These are phyloP conservation scores for Irena cyanogastra DNA, from an alignment of 2,113 vertebrate genomes.

Conservation along the genomic window DNA sequence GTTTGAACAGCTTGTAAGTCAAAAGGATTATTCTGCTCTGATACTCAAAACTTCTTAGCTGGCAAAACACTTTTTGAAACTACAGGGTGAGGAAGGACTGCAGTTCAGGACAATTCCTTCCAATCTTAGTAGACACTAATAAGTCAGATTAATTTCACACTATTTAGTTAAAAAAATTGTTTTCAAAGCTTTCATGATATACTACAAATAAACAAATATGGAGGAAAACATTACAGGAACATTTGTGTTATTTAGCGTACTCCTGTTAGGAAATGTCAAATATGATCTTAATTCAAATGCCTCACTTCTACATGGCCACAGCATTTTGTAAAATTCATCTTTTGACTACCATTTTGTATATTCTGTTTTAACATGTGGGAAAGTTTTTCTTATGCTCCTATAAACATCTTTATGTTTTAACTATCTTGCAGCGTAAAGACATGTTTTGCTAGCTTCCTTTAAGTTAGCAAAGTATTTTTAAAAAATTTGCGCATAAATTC, in stretches of 20 bases:
- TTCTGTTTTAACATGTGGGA: neutral
- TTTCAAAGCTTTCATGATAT: neutral
- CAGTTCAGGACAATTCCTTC: neutral
- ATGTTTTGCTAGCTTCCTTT: neutral
- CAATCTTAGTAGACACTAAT: neutral
- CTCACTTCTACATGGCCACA: neutral
- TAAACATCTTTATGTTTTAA: neutral
- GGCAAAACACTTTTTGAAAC: neutral
- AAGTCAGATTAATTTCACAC: neutral
- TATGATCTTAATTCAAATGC: neutral
- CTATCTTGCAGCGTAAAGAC: neutral
- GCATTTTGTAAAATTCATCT: neutral
- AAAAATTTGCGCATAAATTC: neutral
- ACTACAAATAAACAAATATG: neutral
- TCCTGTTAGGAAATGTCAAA: neutral
- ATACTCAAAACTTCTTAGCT: neutral
- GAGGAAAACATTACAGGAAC: neutral
- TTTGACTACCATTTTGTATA: neutral
- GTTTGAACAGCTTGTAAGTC: neutral
- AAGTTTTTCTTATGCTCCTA: neutral
- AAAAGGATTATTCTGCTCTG: neutral
- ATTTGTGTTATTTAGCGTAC: neutral
- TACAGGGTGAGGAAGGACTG: neutral
- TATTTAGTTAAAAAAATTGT: neutral
- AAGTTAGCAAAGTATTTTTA: neutral